phyloP scores from a whole-genome alignment of 23 tunicate genomes.

The Trididemnum miniatum region DNA sequence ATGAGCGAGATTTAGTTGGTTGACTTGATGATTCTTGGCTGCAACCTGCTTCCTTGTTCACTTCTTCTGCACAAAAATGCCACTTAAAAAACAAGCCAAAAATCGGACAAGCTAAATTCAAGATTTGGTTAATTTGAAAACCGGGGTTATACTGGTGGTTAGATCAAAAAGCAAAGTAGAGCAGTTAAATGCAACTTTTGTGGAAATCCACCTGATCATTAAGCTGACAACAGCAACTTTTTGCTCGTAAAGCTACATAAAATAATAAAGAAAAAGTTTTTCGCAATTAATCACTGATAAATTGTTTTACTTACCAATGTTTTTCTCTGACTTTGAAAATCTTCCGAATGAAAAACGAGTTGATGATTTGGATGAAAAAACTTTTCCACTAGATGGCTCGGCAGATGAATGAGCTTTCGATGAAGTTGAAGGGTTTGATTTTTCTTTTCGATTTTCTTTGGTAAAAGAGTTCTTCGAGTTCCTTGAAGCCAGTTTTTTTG shows the following conservation, averaged over 20 bases:
- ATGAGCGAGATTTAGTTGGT: conserved; percentile 3
- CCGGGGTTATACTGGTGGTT: too few species aligned
- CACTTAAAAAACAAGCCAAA: too few species aligned
- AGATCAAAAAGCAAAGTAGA: too few species aligned
- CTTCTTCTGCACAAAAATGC: conserved; percentile 2
- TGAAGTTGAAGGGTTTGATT: not conserved
- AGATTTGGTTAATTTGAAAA: too few species aligned
- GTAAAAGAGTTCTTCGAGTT: conserved; percentile 18
- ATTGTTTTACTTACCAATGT: too few species aligned
- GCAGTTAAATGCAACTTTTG: too few species aligned
- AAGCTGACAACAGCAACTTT: too few species aligned
- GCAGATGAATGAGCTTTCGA: not conserved
- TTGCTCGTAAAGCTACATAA: too few species aligned
- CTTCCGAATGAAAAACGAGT: conserved; percentile 22
- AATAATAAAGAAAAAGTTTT: too few species aligned
- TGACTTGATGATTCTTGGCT: not conserved
- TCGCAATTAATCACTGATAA: too few species aligned
- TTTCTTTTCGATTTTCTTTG: conserved; percentile 33
- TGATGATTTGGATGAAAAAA: conserved; percentile 22
- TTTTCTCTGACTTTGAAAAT: conserved; percentile 34
- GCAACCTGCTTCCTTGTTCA: conserved; percentile 25
- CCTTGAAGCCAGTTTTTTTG: conserved; percentile 62
- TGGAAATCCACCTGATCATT: too few species aligned
- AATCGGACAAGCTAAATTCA: too few species aligned
- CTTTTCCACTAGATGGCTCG: not conserved